These are phyloP conservation scores for Anser cygnoides DNA, from an alignment of 2,113 vertebrate genomes.

Conservation along the genomic window DNA sequence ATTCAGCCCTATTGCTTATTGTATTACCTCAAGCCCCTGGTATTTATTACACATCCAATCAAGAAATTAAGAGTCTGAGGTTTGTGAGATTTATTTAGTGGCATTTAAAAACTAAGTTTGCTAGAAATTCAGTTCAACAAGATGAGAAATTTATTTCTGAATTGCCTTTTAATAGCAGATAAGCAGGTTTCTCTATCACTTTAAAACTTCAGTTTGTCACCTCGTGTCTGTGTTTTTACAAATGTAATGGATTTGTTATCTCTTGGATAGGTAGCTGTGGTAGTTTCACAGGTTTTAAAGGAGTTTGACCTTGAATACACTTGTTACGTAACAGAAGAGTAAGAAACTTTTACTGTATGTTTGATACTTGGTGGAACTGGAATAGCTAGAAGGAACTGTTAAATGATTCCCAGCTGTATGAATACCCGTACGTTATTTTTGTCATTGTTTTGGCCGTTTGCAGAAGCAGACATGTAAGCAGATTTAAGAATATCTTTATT, in stretches of 20 bases:
- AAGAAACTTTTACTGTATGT: neutral
- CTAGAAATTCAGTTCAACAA: neutral
- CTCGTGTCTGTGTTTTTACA: neutral
- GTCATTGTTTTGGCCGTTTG: neutral
- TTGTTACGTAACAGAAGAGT: neutral
- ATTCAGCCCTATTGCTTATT: conserved; percentile 58
- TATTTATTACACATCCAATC: conserved; percentile 50
- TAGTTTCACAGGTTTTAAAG: neutral
- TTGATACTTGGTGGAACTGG: neutral
- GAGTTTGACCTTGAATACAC: neutral
- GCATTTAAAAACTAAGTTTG: neutral
- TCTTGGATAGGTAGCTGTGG: neutral
- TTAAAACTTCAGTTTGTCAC: neutral
- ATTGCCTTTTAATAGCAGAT: conserved; percentile 31
- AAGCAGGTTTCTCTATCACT: neutral
- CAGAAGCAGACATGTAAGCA: neutral
- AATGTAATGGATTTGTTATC: neutral
- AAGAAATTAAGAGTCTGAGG: conserved; percentile 12
- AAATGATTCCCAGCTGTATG: neutral
- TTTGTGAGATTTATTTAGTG: conserved; percentile 27
- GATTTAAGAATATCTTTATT: neutral
- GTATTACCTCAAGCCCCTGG: conserved; percentile 53
- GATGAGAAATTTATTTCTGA: conserved; percentile 19
- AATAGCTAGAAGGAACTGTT: neutral
- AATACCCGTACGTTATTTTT: neutral